A percentile compares a stretch with the other conserved stretches of the same genome.
phyloP scores from a whole-genome alignment of 2,888 invertebrate species.

The Trichacis sp. region DNA sequence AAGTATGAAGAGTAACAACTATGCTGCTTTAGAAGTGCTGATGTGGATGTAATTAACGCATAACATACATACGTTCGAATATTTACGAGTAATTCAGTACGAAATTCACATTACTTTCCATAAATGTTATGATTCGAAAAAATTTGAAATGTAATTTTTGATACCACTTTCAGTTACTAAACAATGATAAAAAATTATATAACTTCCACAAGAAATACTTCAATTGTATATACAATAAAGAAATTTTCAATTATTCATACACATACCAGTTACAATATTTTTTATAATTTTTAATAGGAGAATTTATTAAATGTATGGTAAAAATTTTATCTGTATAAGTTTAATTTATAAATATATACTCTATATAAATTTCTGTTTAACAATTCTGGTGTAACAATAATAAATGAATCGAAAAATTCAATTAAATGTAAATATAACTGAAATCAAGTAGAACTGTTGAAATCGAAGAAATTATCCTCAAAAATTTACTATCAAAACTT shows the following conservation, averaged over 20 bases:
- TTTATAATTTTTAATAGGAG: background rate
- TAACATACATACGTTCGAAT: constrained; percentile 3
- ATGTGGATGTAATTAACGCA: constrained; percentile 10
- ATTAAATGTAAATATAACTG: too few species aligned
- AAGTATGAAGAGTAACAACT: constrained; percentile 23
- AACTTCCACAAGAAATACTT: background rate
- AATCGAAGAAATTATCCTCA: background rate
- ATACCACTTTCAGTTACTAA: too few species aligned
- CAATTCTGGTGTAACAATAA: background rate
- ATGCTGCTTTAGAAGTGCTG: constrained; percentile 25
- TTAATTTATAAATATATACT: background rate
- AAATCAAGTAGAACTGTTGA: too few species aligned
- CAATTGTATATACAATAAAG: background rate
- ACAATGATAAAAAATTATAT: background rate
- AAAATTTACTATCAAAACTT: too few species aligned
- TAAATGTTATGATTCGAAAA: too few species aligned
- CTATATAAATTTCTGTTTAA: background rate
- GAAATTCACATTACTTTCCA: background rate
- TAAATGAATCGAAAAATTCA: too few species aligned
- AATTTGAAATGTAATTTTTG: too few species aligned
- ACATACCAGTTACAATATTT: background rate
- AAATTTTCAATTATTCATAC: background rate
- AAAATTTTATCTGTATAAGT: constrained; percentile 1
- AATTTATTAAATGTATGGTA: background rate
- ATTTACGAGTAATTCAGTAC: background rate